Percentiles rank a stretch among this genome's conserved stretches.
phyloP scores from a whole-genome alignment of 2,113 vertebrate genomes.

The Seriola dumerili region DNA sequence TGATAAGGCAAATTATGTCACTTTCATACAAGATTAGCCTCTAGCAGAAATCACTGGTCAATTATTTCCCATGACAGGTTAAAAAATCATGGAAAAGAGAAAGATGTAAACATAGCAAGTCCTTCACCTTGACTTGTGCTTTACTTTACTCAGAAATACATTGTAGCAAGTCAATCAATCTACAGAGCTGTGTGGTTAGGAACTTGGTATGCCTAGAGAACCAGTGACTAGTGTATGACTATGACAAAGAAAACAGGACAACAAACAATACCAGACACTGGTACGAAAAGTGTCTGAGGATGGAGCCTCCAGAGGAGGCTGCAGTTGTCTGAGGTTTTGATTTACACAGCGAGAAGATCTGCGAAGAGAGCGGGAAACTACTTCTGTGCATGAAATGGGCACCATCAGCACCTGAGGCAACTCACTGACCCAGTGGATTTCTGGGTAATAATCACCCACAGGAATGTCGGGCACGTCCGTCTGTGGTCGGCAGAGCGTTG shows the following conservation, averaged over 20 bases:
- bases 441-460: constrained; percentile 82
- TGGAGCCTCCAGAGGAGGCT: constrained; percentile 1
- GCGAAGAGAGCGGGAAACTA: not conserved
- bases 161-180: no score
- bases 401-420: constrained; percentile 64
- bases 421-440: constrained; percentile 63
- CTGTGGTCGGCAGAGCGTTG: constrained; percentile 59
- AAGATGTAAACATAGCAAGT: not conserved
- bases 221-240: not conserved
- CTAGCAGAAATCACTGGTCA: not conserved
- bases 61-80: not conserved
- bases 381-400: constrained; percentile 22
- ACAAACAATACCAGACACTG: not conserved
- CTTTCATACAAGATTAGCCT: not conserved
- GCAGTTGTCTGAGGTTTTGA: not conserved
- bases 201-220: not conserved
- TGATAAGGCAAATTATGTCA: not conserved
- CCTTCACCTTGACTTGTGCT: not conserved
- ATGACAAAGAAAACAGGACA: not conserved
- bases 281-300: constrained; percentile 8
- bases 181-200: not conserved
- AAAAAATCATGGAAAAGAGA: not conserved
- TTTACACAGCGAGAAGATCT: not conserved
- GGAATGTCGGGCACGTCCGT: constrained; percentile 79
- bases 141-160: not conserved